Base-by-base conservation (phyloP, 2,113 vertebrate genomes). In the Panurus biarmicus region DNA sequence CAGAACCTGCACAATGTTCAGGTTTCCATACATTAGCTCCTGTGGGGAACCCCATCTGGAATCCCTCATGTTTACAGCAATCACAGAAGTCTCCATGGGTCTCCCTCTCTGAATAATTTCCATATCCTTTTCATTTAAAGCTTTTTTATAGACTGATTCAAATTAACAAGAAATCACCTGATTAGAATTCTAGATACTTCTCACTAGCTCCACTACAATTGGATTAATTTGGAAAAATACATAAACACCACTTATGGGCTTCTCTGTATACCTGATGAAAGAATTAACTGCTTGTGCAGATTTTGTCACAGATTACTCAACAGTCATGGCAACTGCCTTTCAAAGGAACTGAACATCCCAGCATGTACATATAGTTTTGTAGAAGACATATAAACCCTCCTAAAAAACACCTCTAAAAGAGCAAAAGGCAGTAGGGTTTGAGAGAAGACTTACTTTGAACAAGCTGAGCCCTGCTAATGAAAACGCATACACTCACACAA, bases 161-260 rank as follows among this genome's bases (percentile, higher is more conserved):
- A 85, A 83, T 91, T 83, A 94, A 66, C 9, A 65, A 87, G 82
- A 93, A 83, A 91, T 56, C 60, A 57, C 14, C n/a, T 77, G 67
- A 89, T 93, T 90, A 88, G 44, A 83, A 80, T 91, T 95, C 78
- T 60, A 90, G 60, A 56, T 83, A 86, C 24, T 91, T 90, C 94
- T 77, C 47, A 53, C 31, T 73, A 60, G 8, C 62, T 91, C 19
- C 72, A 45, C 54, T 50, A 66, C 35, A 85, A 92, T 44, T 44
- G 29, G 47, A 70, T 85, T 76, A 73, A 90, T 79, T 62, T 81
- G 57, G 38, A 81, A 93, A 95, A 79, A 33, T 16, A 26, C 13
- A 28, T 45, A 69, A 91, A 69, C 26, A 50, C 7, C 14, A 57
- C 16, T 78, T 82, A 45, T 9, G 85, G 44, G 9, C 19, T 82